Conservation (phyloP, 2,888 invertebrate species). For the Sisyra nigra region DNA sequence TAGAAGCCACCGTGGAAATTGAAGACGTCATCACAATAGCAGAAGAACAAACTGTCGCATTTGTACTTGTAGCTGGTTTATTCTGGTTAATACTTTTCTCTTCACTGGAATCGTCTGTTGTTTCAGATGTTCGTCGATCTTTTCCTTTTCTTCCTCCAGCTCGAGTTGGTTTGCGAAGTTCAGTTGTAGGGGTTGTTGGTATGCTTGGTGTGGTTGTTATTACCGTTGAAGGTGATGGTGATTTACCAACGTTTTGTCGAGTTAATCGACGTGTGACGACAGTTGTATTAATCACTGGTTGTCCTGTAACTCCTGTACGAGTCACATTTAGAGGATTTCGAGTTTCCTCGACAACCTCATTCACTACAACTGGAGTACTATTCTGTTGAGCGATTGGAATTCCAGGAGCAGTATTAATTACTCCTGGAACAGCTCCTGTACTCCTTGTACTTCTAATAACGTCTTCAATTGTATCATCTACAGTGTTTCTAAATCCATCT, state of each 20-base stretch:
- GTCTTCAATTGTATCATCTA: slow-evolving; percentile 83
- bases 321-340: too few species aligned
- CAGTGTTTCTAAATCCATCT: slow-evolving; percentile 55
- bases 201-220: slow-evolving; percentile 14
- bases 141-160: slow-evolving; percentile 44
- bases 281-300: not conserved
- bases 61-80: not conserved
- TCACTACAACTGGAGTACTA: slow-evolving; percentile 3
- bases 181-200: slow-evolving; percentile 12
- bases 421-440: slow-evolving; percentile 22
- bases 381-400: slow-evolving; percentile 39
- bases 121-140: slow-evolving; percentile 47
- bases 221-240: slow-evolving; percentile 3
- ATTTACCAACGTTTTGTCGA: slow-evolving; percentile 5
- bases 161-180: slow-evolving; percentile 30
- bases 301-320: not conserved
- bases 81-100: slow-evolving; percentile 26
- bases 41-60: not conserved
- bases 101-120: slow-evolving; percentile 40
- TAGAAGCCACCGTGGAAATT: not conserved
- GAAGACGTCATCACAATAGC: not conserved
- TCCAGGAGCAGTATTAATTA: slow-evolving; percentile 28
- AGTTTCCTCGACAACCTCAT: too few species aligned
- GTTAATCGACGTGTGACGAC: slow-evolving; percentile 1
- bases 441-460: slow-evolving; percentile 52